Base-by-base conservation (phyloP, 1,140 invertebrate species). In the Lethrus apterus region DNA sequence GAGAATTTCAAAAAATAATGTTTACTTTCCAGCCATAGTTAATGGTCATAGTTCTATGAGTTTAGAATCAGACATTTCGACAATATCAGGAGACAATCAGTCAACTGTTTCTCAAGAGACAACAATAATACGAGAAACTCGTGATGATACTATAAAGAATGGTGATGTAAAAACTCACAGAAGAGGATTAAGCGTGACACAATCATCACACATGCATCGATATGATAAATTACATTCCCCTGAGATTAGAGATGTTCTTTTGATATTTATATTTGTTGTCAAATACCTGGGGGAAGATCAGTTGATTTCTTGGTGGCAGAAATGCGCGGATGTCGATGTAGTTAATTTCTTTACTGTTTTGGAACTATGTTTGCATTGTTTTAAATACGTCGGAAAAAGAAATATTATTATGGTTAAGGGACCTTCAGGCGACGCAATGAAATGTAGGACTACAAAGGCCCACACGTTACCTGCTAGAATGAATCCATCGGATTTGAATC, bases 191-290 rank as follows among this genome's bases (percentile, higher is more conserved):
- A 80, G 77, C 54, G 69, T 78, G 0, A 73, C 73, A 0, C 74
- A 79, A 32, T 66, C 74, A 1, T 65, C 70, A 1, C 59, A 66
- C n/a, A 52, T 69, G 24, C 68, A 69, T 4, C 75, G 72, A 52
- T 82, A 77, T 56, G 88, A 93, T 64, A 89, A 87, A 67, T 71
- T 92, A n/a, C 79, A 74, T 36, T 50, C 66, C 0, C 58, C 69
- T 7, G 90, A 94, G 73, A 80, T 89, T 20, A 86, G 86, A 61
- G 93, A 98, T 69, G 72, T 97, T 11, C 71, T 98, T 10, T 66
- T 96, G 1, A 90, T 88, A 62, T 92, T 93, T 64, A 69, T 97
- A 11, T 94, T 93, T 70, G 81, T 95, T 32, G 72, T 96, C 17
- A 93, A 93, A 65, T 85, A 94, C 69, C 64, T 94, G 34, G 83